A percentile compares a stretch with the other conserved stretches of the same genome.
Evolutionary conservation across 23 tunicate species (phyloP).

Genomic region (Diplosoma virens): DNA sequence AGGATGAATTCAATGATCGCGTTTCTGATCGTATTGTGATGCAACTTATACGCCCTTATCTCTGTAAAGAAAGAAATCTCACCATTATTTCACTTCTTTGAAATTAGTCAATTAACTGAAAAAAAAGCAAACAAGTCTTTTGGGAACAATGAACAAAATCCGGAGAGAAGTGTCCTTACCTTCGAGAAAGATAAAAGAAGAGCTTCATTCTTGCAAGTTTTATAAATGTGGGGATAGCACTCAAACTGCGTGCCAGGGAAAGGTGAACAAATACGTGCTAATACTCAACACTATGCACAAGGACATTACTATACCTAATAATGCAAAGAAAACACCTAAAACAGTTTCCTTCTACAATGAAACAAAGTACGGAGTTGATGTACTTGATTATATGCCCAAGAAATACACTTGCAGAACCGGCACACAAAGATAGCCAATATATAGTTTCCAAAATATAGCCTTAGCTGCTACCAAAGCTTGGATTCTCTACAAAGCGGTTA

Average conservation of each 20-base stretch:
- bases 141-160: background rate
- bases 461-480: background rate
- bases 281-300: background rate
- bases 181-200: background rate
- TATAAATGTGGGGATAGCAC: background rate
- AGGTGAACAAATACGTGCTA: background rate
- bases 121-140: background rate
- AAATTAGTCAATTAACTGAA: background rate
- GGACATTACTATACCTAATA: background rate
- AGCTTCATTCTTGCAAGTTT: background rate
- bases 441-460: background rate
- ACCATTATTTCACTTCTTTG: background rate
- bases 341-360: background rate
- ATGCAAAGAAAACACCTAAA: background rate
- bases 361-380: slow-evolving; percentile 1
- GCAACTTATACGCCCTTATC: background rate
- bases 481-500: background rate
- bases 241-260: background rate
- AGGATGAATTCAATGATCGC: background rate
- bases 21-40: slow-evolving; percentile 2
- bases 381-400: background rate
- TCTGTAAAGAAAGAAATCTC: background rate
- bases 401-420: background rate
- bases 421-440: background rate
- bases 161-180: background rate